Evolutionary conservation across 2,888 invertebrate genomes (phyloP).

Genomic region (Halictus quadricinctus): DNA sequence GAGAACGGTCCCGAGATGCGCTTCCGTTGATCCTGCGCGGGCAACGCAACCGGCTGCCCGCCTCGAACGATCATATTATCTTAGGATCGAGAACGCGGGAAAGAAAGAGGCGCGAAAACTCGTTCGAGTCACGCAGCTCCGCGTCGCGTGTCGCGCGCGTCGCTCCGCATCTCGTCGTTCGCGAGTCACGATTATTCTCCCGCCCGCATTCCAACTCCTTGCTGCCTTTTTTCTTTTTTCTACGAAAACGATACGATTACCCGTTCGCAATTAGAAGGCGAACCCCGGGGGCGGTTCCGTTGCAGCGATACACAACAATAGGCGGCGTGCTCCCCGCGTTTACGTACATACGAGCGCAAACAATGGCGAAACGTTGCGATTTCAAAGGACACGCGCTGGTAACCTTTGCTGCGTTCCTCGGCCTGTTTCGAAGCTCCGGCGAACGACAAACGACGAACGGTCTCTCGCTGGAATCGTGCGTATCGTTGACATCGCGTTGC

Average conservation of each 20-base stretch:
- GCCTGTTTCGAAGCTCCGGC: too few relatives aligned
- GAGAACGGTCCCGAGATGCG: neutral
- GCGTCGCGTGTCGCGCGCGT: neutral
- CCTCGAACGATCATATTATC: neutral
- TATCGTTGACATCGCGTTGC: too few relatives aligned
- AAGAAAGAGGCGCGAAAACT: neutral
- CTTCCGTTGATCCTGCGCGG: neutral
- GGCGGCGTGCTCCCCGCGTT: too few relatives aligned
- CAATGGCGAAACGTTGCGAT: too few relatives aligned
- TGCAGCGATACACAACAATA: neutral
- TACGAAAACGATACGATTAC: neutral
- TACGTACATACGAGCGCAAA: too few relatives aligned
- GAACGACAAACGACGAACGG: too few relatives aligned
- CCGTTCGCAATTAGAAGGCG: neutral
- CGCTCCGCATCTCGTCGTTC: neutral
- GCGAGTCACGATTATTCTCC: neutral
- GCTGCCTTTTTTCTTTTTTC: neutral
- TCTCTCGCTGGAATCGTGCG: too few relatives aligned
- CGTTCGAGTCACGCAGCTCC: neutral
- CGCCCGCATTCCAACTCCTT: neutral
- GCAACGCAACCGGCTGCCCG: neutral
- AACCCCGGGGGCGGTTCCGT: neutral
- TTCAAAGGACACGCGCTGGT: too few relatives aligned
- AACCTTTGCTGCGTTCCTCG: too few relatives aligned
- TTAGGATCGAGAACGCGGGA: conserved; percentile 11